Percentiles rank a stretch among this genome's conserved stretches.
phyloP scores from a whole-genome alignment of 2,797 vertebrate genomes.

The Hydrophis major region DNA sequence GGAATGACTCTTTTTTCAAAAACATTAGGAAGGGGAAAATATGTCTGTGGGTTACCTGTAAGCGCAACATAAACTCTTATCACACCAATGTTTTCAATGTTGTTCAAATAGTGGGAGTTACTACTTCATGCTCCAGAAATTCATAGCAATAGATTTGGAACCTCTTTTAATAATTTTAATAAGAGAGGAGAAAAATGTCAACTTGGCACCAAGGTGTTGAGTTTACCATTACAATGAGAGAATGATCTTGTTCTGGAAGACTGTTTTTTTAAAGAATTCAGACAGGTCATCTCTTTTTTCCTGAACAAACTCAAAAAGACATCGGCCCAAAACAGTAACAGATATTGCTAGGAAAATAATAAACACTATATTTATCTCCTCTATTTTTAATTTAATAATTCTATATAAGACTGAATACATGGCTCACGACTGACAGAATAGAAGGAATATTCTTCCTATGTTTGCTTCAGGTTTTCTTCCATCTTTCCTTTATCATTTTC shows the following conservation, averaged over 20 bases:
- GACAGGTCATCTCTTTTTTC: constrained; percentile 65
- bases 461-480: neutral
- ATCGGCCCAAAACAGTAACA: constrained; percentile 81
- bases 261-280: constrained; percentile 71
- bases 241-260: constrained; percentile 69
- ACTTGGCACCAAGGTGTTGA: neutral
- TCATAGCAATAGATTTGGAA: neutral
- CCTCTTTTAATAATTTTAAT: neutral
- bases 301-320: constrained; percentile 86
- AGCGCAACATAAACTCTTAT: neutral
- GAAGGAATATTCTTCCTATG: neutral
- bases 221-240: constrained; percentile 74
- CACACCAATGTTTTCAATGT: neutral
- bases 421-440: neutral
- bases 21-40: neutral
- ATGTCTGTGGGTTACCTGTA: neutral
- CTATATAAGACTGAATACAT: neutral
- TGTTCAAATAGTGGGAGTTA: neutral
- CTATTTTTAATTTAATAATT: neutral
- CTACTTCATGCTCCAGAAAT: neutral
- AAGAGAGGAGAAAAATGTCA: no score
- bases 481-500: neutral
- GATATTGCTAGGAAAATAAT: constrained; percentile 66
- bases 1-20: neutral
- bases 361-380: neutral